Base-by-base conservation (phyloP, 2,888 invertebrate genomes). In the Polietes domitor region DNA sequence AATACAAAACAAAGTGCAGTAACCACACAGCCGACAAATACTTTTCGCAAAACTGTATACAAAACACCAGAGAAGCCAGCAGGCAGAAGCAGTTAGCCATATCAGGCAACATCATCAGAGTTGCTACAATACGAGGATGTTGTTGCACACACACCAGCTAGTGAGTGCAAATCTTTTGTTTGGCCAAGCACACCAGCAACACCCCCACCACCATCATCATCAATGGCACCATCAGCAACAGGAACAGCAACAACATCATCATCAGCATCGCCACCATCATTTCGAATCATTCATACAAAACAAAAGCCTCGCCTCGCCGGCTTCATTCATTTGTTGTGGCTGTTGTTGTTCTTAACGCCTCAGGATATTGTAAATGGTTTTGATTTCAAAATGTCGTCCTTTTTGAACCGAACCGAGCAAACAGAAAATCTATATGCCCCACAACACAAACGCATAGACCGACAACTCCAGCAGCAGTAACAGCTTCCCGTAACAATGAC, bases 21-120 rank as follows among this genome's bases (percentile, higher is more conserved):
- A 50, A n/a, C n/a, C n/a, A n/a, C n/a, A n/a, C n/a, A n/a, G n/a
- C n/a, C n/a, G n/a, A n/a, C n/a, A n/a, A n/a, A n/a, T n/a, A n/a
- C n/a, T n/a, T n/a, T n/a, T n/a, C n/a, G n/a, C n/a, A 50, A 1
- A 50, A 50, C n/a, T 26, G 63, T 41, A 53, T 71, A 43, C 47
- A 71, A 72, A 71, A 58, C 43, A 76, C 65, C 55, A 75, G 1
- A 37, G 6, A 37, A 7, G 4, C 9, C 10, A 2, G 12, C 9
- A 79, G 76, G 58, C 79, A 1, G 53, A 21, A 53, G 53, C 65
- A 83, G 79, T 83, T 83, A 72, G 82, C 79, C 79, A 73, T 75
- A 83, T 79, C 78, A 76, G 19, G 21, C 19, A 53, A 5, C 7
- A 2, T 37, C 21, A 21, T 21, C 19, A 4, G 21, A 21, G 21